Conservation (phyloP, 2,797 vertebrate species). For the Sebastiscus albofasciatus region DNA sequence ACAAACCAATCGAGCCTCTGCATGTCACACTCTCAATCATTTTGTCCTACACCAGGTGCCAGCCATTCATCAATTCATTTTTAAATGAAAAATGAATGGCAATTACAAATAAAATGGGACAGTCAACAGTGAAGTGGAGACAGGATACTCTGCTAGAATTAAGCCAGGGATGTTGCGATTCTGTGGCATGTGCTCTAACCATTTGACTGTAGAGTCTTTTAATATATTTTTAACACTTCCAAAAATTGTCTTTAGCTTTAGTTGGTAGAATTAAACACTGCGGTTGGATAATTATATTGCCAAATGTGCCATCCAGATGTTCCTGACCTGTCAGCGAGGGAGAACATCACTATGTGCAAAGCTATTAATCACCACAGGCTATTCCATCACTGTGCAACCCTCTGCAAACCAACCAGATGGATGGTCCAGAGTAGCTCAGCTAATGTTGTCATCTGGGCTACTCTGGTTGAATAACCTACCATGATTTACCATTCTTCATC, state of each 20-base stretch:
- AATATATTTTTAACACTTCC: neutral
- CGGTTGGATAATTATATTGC: neutral
- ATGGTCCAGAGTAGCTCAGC: neutral
- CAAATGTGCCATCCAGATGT: neutral
- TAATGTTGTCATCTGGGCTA: neutral
- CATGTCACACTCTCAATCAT: neutral
- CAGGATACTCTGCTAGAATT: neutral
- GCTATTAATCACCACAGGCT: neutral
- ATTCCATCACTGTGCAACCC: neutral
- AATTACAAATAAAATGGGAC: neutral
- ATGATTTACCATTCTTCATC: neutral
- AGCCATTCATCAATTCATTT: neutral
- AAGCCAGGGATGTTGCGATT: fast-evolving
- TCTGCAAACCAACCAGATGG: neutral
- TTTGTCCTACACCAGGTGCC: neutral
- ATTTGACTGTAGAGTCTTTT: neutral
- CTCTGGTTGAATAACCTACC: neutral
- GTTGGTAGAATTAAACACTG: neutral
- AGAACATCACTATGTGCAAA: neutral
- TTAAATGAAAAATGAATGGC: neutral
- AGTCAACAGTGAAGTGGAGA: neutral
- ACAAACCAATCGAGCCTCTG: neutral
- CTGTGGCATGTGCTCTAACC: neutral
- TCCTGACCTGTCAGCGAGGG: neutral
- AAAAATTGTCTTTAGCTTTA: neutral